Evolutionary conservation across 2,888 invertebrate species (phyloP), one percentile per base, ranked within the genome.

Genomic region (Sinodicranocentrus sp.): DNA sequence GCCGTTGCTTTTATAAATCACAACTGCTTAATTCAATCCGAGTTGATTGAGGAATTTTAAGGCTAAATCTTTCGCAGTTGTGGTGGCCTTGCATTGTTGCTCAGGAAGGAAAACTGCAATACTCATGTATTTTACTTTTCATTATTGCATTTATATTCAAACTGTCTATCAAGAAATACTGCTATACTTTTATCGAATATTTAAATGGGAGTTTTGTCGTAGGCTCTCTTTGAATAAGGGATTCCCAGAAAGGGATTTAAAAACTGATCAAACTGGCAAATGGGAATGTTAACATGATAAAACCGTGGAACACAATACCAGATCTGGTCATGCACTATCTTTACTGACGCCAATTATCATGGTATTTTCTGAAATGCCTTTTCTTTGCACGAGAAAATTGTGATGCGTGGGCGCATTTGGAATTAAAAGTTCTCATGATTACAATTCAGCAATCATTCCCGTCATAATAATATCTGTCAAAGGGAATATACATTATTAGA

Each of bases 371-470:
- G 3, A 26, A 6, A n/a, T 57, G 26, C 67, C 26, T 43, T 77
- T 77, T 21, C 21, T 63, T 63, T 17, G 33, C n/a, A 63, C 23
- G 39, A 48, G 59, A 70, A 78, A 78, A 78, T 70, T 70, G 59
- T 13, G 52, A 19, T 79, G 79, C 63, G 79, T 79, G 65, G 79
- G 79, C 28, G 79, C 43, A 8, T 17, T 63, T 8, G 44, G 17
- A 77, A 70, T 78, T 70, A 70, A 78, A 59, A 78, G 48, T 78
- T 44, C 68, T 78, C 78, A n/a, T 78, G 70, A 68, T 78, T 78
- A 44, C 67, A 57, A 44, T 23, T 39, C 63, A 13, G 8, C 25
- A 78, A 19, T 70, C 78, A 33, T 78, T 52, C 21, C 57, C 68
- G 48, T 78, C 68, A 70, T 70, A 78, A n/a, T n/a, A n/a, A 78